These are phyloP conservation scores for Mustela nigripes DNA, from an alignment of 2,113 vertebrate genomes.

Conservation along the genomic window DNA sequence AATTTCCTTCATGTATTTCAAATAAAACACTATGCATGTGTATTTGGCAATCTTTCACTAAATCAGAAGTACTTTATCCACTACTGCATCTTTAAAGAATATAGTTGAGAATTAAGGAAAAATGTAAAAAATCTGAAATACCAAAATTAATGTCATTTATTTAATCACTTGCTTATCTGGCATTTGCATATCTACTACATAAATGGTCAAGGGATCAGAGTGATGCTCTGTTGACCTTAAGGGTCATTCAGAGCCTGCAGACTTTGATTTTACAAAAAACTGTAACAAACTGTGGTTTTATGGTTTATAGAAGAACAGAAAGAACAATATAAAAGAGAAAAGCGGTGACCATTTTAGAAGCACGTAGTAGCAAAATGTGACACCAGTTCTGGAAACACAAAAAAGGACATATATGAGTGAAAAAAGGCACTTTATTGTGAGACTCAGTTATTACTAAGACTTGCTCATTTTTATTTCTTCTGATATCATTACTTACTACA, in stretches of 20 bases:
- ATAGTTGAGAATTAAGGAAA: background rate
- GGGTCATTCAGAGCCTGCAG: background rate
- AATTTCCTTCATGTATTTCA: conserved; percentile 32
- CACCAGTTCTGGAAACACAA: background rate
- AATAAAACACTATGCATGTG: background rate
- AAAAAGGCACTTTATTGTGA: background rate
- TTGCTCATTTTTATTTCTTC: background rate
- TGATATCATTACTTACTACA: conserved; percentile 22
- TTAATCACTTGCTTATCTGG: background rate
- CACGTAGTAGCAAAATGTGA: background rate
- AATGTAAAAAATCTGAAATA: background rate
- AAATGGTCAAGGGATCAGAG: background rate
- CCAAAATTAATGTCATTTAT: conserved; percentile 1
- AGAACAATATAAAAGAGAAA: background rate
- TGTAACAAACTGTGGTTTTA: background rate
- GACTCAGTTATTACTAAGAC: background rate
- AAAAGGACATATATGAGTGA: background rate
- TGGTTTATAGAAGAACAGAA: background rate
- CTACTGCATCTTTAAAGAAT: background rate
- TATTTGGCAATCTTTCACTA: background rate
- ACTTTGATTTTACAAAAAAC: background rate
- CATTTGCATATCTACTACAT: background rate
- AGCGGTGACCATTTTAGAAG: background rate
- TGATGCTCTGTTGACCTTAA: background rate
- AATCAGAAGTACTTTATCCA: conserved; percentile 21